These are phyloP conservation scores for Anticlea derivata DNA, from an alignment of 2,888 invertebrate species.

Conservation along the genomic window DNA sequence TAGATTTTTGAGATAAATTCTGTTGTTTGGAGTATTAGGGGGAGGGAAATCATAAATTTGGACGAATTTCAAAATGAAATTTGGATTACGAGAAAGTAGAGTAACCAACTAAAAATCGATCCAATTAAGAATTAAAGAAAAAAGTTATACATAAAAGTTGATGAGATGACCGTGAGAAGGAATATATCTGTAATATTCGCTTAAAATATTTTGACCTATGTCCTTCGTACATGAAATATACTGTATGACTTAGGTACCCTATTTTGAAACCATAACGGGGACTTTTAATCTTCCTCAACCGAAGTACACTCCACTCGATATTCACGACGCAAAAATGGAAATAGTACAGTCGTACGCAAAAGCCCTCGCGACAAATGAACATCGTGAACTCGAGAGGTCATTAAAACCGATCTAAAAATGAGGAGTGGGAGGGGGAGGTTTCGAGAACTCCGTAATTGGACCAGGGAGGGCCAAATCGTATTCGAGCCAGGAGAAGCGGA, in stretches of 20 bases:
- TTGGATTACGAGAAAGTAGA: background rate
- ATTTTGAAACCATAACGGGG: conserved; percentile 7
- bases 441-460: conserved; percentile 82
- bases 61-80: no score
- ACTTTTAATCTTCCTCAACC: conserved; percentile 41
- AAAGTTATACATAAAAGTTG: no score
- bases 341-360: conserved; percentile 71
- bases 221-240: no score
- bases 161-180: no score
- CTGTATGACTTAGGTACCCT: background rate
- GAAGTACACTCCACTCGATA: conserved; percentile 54
- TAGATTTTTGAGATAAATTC: conserved; percentile 21
- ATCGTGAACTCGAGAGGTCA: conserved; percentile 82
- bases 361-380: conserved; percentile 82
- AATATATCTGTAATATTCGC: no score
- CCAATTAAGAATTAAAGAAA: no score
- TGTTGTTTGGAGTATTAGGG: conserved; percentile 12
- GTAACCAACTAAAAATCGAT: no score
- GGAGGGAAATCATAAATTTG: conserved; percentile 11
- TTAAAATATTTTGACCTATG: no score
- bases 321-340: conserved; percentile 65
- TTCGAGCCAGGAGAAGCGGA: conserved; percentile 79
- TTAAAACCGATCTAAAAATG: conserved; percentile 83
- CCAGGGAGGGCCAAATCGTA: conserved; percentile 82
- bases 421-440: conserved; percentile 71